Percentiles rank a stretch among this genome's conserved stretches.
Evolutionary conservation across 2,888 invertebrate species (phyloP).

Genomic region (Lycophotia porphyrea): DNA sequence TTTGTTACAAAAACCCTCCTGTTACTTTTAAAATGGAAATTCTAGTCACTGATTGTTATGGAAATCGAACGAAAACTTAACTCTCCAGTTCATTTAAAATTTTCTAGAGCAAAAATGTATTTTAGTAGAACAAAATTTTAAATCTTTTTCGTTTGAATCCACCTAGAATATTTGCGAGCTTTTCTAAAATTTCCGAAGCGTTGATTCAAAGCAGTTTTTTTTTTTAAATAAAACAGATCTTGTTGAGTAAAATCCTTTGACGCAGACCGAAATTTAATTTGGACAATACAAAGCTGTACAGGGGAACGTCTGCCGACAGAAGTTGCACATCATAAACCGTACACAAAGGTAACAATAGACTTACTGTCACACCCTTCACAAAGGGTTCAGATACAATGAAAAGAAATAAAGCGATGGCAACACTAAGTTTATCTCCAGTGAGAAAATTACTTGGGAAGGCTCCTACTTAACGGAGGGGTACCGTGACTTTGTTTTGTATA

Average conservation of each 20-base stretch:
- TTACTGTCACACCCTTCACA: constrained; percentile 72
- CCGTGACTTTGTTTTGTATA: constrained; percentile 70
- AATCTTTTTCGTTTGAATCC: constrained; percentile 8
- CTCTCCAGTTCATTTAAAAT: constrained; percentile 31
- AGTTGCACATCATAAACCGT: constrained; percentile 79
- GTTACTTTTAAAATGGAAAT: constrained; percentile 34
- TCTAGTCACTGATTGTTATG: constrained; percentile 20
- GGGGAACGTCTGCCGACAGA: constrained; percentile 67
- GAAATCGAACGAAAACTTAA: constrained; percentile 34
- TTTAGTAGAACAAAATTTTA: neutral
- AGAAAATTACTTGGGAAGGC: constrained; percentile 72
- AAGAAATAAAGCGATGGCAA: constrained; percentile 76
- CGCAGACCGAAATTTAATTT: constrained; percentile 65
- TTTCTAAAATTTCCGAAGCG: constrained; percentile 12
- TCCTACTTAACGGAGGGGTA: constrained; percentile 65
- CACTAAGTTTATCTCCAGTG: constrained; percentile 75
- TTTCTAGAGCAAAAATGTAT: neutral
- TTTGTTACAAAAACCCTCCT: constrained; percentile 1
- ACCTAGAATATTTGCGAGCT: neutral
- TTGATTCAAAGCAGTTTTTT: constrained; percentile 23
- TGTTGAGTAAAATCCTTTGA: constrained; percentile 46
- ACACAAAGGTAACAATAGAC: constrained; percentile 80
- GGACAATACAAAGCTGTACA: constrained; percentile 68
- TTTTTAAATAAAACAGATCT: constrained; percentile 41
- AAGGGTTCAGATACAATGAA: constrained; percentile 79